These are phyloP conservation scores for Lithophane socia DNA, from an alignment of 2,888 invertebrate genomes.

Conservation along the genomic window DNA sequence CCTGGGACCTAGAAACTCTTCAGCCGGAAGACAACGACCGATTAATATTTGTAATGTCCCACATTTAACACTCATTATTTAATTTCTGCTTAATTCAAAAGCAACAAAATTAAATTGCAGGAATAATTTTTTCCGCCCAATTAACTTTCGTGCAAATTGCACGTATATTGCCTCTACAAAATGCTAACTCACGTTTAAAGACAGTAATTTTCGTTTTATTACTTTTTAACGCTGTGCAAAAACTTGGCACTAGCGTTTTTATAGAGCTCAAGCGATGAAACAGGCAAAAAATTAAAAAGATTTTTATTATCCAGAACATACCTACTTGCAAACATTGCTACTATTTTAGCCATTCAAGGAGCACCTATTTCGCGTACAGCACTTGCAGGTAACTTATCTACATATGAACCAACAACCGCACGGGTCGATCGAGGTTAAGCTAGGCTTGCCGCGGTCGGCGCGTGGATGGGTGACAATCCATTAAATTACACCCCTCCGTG, in stretches of 20 bases:
- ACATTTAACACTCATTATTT: neutral
- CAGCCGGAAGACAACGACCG: neutral
- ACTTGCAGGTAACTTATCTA: neutral
- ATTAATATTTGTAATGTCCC: neutral
- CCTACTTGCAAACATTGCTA: neutral
- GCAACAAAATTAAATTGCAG: neutral
- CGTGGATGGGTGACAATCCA: too few species aligned
- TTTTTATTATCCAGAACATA: neutral
- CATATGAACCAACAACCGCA: neutral
- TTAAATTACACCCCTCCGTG: too few species aligned
- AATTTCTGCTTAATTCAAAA: neutral
- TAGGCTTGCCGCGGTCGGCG: too few species aligned
- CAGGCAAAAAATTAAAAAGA: slow-evolving; percentile 14
- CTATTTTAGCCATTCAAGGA: neutral
- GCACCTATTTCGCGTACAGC: neutral
- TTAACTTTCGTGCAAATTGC: slow-evolving; percentile 40
- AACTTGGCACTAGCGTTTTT: slow-evolving; percentile 28
- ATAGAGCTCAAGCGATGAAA: slow-evolving; percentile 3
- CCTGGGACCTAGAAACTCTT: too few species aligned
- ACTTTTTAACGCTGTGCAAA: slow-evolving; percentile 17
- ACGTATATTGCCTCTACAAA: slow-evolving; percentile 8
- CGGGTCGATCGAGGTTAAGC: too few species aligned
- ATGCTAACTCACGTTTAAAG: slow-evolving; percentile 12
- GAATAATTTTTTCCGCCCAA: slow-evolving; percentile 20
- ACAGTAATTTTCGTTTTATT: slow-evolving; percentile 24